phyloP scores from a whole-genome alignment of 2,888 invertebrate genomes.

The Tipula vernalis region DNA sequence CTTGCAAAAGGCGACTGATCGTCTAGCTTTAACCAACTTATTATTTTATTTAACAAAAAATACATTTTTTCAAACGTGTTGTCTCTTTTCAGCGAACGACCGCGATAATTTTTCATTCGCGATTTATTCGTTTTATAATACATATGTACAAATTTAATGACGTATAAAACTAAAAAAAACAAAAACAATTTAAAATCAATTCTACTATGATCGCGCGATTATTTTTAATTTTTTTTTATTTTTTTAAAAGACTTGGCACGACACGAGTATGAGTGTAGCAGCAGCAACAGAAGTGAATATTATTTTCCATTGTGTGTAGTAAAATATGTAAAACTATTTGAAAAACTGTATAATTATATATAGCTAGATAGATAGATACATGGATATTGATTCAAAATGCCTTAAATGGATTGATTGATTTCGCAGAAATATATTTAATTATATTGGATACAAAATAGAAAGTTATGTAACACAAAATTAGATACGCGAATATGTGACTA shows the following conservation, averaged over 20 bases:
- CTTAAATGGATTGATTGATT: not conserved
- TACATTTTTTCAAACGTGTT: not conserved
- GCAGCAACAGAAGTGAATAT: not conserved
- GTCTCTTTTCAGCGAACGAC: not conserved
- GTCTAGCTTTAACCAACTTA: conserved; percentile 41
- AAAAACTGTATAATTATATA: not conserved
- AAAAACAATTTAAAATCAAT: not conserved
- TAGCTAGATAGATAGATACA: not conserved
- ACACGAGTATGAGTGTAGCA: not conserved
- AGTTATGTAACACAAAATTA: not conserved
- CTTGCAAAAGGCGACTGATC: conserved; percentile 43
- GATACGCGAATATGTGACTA: not conserved
- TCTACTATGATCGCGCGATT: not conserved
- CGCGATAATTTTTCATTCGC: not conserved
- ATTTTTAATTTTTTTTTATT: not conserved
- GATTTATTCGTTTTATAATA: not conserved
- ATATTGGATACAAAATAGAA: not conserved
- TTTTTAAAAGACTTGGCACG: not conserved
- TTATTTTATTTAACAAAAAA: conserved; percentile 24
- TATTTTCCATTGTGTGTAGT: not conserved
- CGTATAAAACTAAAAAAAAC: not conserved
- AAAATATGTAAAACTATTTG: not conserved
- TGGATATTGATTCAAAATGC: not conserved
- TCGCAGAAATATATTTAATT: not conserved
- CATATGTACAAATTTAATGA: not conserved